These are phyloP conservation scores for Babyrousa celebensis DNA, from an alignment of 2,797 vertebrate species.

Conservation along the genomic window DNA sequence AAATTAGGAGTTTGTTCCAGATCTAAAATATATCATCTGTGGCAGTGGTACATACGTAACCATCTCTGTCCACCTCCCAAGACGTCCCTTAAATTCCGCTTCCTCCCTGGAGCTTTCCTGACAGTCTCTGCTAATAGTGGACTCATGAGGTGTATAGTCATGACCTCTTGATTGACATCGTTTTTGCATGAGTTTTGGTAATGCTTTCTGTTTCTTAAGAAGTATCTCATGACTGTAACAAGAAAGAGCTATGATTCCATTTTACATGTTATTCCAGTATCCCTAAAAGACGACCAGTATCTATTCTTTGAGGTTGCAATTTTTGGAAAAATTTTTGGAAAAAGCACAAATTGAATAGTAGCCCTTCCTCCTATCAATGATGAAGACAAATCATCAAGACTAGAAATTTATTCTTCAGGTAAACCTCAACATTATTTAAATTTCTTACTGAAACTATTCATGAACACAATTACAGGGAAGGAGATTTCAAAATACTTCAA, in stretches of 20 bases:
- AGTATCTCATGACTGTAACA: background rate
- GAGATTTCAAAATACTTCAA: background rate
- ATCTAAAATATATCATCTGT: background rate
- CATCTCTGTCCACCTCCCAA: background rate
- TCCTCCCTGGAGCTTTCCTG: background rate
- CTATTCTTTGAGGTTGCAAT: background rate
- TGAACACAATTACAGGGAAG: background rate
- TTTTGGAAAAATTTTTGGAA: background rate
- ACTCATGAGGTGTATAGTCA: background rate
- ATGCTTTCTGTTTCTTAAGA: background rate
- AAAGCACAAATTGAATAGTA: background rate
- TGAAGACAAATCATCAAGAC: background rate
- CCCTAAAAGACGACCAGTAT: background rate
- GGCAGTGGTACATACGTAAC: background rate
- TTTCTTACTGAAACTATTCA: background rate
- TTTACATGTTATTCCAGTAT: background rate
- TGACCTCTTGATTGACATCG: background rate
- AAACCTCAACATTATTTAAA: background rate
- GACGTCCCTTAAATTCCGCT: background rate
- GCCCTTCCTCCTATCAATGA: background rate
- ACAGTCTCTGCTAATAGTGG: background rate
- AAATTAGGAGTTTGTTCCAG: slow-evolving; percentile 4
- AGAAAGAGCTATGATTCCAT: background rate
- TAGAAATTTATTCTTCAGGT: background rate
- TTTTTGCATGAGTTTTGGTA: background rate